phyloP scores from a whole-genome alignment of 2,888 invertebrate genomes.

The Chalcosyrphus nemorum region DNA sequence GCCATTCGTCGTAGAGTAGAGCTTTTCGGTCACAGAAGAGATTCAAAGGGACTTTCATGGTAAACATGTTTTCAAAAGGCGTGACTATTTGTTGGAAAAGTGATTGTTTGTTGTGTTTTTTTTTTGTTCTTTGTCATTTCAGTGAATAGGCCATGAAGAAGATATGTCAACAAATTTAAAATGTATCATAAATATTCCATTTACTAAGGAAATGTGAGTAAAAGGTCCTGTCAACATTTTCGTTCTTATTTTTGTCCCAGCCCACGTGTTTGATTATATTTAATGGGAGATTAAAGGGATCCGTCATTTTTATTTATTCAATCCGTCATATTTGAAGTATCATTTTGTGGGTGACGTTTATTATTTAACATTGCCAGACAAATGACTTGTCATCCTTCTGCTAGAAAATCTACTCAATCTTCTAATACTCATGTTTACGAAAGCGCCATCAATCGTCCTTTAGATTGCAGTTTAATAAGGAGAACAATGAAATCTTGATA shows the following conservation, averaged over 20 bases:
- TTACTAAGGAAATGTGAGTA: conserved; percentile 7
- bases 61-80: conserved; percentile 41
- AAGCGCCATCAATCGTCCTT: too few species aligned
- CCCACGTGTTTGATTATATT: background rate
- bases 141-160: background rate
- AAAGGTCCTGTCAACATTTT: background rate
- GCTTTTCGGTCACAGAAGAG: background rate
- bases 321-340: too few species aligned
- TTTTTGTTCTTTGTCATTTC: background rate
- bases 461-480: too few species aligned
- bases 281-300: background rate
- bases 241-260: background rate
- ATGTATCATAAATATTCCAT: conserved; percentile 25
- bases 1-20: conserved; percentile 28
- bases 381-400: too few species aligned
- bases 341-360: too few species aligned
- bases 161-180: conserved; percentile 4
- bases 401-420: too few species aligned
- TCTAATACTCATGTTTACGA: too few species aligned
- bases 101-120: conserved; percentile 1
- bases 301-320: background rate
- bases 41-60: background rate
- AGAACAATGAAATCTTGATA: too few species aligned
- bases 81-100: conserved; percentile 1
- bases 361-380: too few species aligned